These are phyloP conservation scores for Prionailurus viverrinus DNA, from an alignment of 2,113 vertebrate genomes.

Conservation along the genomic window DNA sequence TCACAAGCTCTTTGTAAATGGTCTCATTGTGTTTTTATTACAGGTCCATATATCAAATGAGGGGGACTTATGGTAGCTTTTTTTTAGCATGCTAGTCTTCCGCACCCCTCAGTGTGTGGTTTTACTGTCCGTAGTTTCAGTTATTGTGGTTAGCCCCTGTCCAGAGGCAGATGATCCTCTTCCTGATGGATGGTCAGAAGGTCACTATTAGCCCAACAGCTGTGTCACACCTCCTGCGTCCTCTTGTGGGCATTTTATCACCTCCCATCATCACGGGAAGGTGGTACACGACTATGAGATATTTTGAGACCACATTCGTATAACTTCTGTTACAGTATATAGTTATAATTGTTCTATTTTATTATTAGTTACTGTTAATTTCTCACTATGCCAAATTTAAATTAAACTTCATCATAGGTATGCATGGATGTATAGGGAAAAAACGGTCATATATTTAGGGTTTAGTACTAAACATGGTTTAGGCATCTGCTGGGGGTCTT, in stretches of 20 bases:
- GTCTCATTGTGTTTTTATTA: conserved; percentile 25
- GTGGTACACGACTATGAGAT: neutral
- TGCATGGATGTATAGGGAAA: neutral
- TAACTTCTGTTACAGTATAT: neutral
- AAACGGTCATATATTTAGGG: neutral
- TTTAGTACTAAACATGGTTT: neutral
- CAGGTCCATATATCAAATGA: neutral
- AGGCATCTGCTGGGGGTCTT: neutral
- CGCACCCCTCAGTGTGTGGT: neutral
- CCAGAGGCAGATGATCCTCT: neutral
- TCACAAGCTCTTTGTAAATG: neutral
- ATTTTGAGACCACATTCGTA: neutral
- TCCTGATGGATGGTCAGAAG: neutral
- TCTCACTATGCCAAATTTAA: neutral
- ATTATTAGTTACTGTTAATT: neutral
- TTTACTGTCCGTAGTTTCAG: neutral
- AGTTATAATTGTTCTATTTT: neutral
- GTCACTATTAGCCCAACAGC: neutral
- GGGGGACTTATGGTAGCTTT: neutral
- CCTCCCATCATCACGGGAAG: neutral
- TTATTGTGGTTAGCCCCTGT: neutral
- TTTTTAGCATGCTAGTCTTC: neutral
- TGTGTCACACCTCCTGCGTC: neutral
- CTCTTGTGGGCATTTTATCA: neutral
- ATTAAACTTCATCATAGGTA: neutral